phyloP scores from a whole-genome alignment of 2,888 invertebrate species.

The Argyresthia goedartella region DNA sequence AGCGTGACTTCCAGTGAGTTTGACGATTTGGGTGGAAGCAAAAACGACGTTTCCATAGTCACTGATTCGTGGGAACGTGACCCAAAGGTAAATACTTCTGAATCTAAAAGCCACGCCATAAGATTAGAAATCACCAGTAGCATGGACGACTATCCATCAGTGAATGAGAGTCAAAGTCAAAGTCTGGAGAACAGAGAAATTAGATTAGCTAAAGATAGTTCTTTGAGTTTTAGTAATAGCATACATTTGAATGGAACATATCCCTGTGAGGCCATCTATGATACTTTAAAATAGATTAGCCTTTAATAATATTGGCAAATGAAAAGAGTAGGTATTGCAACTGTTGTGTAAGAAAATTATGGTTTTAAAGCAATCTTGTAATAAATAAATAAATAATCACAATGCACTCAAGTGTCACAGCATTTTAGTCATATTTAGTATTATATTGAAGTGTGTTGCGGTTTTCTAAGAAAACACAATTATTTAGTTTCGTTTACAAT shows the following conservation, averaged over 20 bases:
- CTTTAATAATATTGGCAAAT: too few relatives aligned
- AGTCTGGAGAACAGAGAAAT: slow-evolving; percentile 44
- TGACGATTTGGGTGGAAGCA: slow-evolving; percentile 45
- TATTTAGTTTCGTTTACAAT: too few relatives aligned
- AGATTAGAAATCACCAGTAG: slow-evolving; percentile 64
- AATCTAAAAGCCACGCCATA: slow-evolving; percentile 58
- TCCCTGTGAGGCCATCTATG: slow-evolving; percentile 67
- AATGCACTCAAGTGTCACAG: background rate
- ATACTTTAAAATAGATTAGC: slow-evolving; percentile 52
- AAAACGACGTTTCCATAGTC: slow-evolving; percentile 52
- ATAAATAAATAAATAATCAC: background rate
- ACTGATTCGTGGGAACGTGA: slow-evolving; percentile 63
- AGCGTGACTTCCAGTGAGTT: slow-evolving; percentile 55
- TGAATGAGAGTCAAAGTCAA: slow-evolving; percentile 25
- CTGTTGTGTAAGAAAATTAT: too few relatives aligned
- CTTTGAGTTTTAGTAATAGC: slow-evolving; percentile 63
- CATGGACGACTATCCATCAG: slow-evolving; percentile 52
- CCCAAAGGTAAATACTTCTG: slow-evolving; percentile 30
- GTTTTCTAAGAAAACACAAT: too few relatives aligned
- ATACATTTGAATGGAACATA: slow-evolving; percentile 69
- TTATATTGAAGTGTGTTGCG: too few relatives aligned
- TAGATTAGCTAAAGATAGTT: slow-evolving; percentile 53
- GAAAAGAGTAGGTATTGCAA: too few relatives aligned
- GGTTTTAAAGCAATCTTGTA: too few relatives aligned
- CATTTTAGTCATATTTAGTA: background rate